phyloP scores from a whole-genome alignment of 2,113 vertebrate genomes.

The Pleuronectes platessa region DNA sequence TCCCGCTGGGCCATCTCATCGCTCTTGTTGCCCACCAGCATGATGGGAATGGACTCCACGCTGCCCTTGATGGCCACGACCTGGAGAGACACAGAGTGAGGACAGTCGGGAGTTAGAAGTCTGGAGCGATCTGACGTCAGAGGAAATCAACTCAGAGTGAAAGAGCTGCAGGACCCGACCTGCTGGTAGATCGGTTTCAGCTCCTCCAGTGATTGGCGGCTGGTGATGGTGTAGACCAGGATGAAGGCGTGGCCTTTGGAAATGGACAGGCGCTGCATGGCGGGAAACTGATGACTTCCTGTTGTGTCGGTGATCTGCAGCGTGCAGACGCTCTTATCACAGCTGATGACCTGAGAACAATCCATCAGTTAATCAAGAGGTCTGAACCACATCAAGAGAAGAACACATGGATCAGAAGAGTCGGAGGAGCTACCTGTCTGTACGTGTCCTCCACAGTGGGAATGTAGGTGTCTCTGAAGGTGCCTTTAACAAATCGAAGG shows the following conservation, averaged over 20 bases:
- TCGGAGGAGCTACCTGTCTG: slow-evolving; percentile 77
- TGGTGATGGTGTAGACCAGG: slow-evolving; percentile 93
- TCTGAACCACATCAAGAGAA: too few relatives aligned
- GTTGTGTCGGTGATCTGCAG: slow-evolving; percentile 97
- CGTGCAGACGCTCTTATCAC: slow-evolving; percentile 94
- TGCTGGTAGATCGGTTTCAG: slow-evolving; percentile 94
- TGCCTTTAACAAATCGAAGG: slow-evolving; percentile 95
- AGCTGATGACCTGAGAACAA: slow-evolving; percentile 88
- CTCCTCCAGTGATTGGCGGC: slow-evolving; percentile 93
- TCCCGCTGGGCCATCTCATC: slow-evolving; percentile 90
- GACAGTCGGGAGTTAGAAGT: neutral
- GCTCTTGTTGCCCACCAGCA: slow-evolving; percentile 96
- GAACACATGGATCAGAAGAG: too few relatives aligned
- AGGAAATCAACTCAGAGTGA: too few relatives aligned
- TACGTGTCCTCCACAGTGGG: slow-evolving; percentile 96
- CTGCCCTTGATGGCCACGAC: slow-evolving; percentile 91
- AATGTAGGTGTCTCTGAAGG: slow-evolving; percentile 95
- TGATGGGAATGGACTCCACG: slow-evolving; percentile 92
- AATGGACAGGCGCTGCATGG: slow-evolving; percentile 96
- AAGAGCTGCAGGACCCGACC: slow-evolving; percentile 48
- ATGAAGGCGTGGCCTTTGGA: slow-evolving; percentile 96
- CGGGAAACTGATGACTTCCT: slow-evolving; percentile 95
- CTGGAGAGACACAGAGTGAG: slow-evolving; percentile 11
- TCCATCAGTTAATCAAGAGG: slow-evolving; percentile 6
- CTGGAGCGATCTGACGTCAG: too few relatives aligned